Evolutionary conservation across 2,888 invertebrate genomes (phyloP), one percentile per base, ranked within the genome.

Genomic region (Drosophila koepferae): DNA sequence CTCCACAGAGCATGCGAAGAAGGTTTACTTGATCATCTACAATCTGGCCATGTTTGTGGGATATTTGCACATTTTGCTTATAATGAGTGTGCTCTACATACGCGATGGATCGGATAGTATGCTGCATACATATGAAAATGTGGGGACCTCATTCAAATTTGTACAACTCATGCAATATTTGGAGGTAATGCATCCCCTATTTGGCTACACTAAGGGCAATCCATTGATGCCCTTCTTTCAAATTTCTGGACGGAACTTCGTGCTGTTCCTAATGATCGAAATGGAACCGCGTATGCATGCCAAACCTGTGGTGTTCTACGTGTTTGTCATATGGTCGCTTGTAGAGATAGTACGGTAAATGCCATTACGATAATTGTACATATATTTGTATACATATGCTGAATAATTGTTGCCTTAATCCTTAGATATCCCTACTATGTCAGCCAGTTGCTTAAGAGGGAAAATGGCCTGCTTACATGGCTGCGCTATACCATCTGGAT

Each of bases 401-500:
- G 1, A 20, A 1, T 55, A 12, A 16, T 9, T 34, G 53, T n/a
- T 1, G 5, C 28, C 58, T 10, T 34, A 9, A 14, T 51, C 12
- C 9, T 28, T 91, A 97, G 98, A 86, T 99, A 99, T 94, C 98
- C 98, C 0, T 99, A 96, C 93, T 99, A 99, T 93, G 96, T 98
- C 90, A 94, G 96, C 0, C 96, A 97, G 87, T 93, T 97, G 0
- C 95, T 97, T 88, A 96, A 97, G 67, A 95, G 95, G 34, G 95
- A 97, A 69, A 94, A 97, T 40, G 94, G 95, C 53, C 87, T 97
- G 4, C 92, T 99, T 10, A 98, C 98, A 0, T 99, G 99, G 99
- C 93, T 99, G 3, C 95, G 99, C 18, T 99, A 99, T 92, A 96
- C 97, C 0, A 94, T 98, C 64, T 99, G 99, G 99, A 97, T 99